Evolutionary conservation across 1,140 invertebrate species (phyloP).

Genomic region (Trinorchestia longiramus): DNA sequence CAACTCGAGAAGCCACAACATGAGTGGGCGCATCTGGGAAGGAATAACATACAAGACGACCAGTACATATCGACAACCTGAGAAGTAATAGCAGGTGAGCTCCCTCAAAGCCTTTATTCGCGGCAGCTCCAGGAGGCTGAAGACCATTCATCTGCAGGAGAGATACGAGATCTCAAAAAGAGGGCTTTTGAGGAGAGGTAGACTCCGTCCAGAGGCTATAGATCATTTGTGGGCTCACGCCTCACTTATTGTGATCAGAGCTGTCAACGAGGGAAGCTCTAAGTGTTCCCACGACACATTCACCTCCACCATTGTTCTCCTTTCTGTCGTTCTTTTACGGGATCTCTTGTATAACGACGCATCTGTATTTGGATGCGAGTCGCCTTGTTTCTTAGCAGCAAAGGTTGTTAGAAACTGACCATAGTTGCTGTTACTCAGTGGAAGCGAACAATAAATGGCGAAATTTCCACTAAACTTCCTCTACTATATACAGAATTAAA

Average conservation of each 20-base stretch:
- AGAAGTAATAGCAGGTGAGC: neutral
- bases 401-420: neutral
- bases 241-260: conserved; percentile 46
- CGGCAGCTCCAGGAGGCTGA: neutral
- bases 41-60: neutral
- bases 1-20: neutral
- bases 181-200: neutral
- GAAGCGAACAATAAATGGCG: neutral
- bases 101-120: neutral
- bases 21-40: neutral
- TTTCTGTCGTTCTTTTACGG: neutral
- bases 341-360: neutral
- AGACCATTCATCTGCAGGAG: neutral
- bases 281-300: conserved; percentile 18
- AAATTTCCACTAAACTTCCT: neutral
- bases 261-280: conserved; percentile 8
- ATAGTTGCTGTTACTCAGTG: too few relatives aligned
- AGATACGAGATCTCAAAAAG: neutral
- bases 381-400: neutral
- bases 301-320: neutral
- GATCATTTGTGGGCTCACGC: conserved; percentile 26
- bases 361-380: neutral
- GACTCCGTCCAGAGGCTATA: neutral
- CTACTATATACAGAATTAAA: neutral
- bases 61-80: neutral